These are phyloP conservation scores for Leuciscus idus DNA, from an alignment of 2,113 vertebrate genomes.

Conservation along the genomic window DNA sequence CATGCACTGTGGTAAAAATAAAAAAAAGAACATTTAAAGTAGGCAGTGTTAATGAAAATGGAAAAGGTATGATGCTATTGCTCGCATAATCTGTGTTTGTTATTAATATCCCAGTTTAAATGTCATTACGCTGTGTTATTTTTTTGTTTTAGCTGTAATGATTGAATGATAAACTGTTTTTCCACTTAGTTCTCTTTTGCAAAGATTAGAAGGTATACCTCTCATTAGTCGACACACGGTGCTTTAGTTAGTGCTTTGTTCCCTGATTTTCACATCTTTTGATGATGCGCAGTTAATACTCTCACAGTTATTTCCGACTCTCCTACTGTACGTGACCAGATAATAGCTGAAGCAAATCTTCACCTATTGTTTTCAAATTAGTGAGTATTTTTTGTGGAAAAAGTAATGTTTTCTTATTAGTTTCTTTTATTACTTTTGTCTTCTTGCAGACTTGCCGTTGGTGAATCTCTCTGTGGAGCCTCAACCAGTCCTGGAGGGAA, in stretches of 20 bases:
- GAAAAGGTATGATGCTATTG: neutral
- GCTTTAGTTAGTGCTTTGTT: slow-evolving; percentile 60
- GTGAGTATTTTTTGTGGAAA: neutral
- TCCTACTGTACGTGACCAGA: neutral
- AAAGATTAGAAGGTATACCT: slow-evolving; percentile 62
- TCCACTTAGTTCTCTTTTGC: slow-evolving; percentile 61
- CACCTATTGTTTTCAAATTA: neutral
- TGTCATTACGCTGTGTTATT: slow-evolving; percentile 58
- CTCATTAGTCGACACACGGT: slow-evolving; percentile 61
- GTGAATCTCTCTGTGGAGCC: slow-evolving; percentile 96
- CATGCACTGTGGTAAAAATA: neutral
- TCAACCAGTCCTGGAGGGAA: slow-evolving; percentile 92
- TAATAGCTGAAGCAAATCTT: neutral
- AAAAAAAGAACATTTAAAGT: neutral
- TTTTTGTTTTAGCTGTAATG: slow-evolving; percentile 64
- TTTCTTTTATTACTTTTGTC: slow-evolving; percentile 43
- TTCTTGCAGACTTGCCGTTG: slow-evolving; percentile 86
- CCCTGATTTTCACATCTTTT: slow-evolving; percentile 37
- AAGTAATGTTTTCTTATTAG: neutral
- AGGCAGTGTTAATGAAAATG: neutral
- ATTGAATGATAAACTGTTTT: slow-evolving; percentile 47
- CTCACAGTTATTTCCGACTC: neutral
- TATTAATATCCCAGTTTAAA: slow-evolving; percentile 63
- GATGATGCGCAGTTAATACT: neutral
- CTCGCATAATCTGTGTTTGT: slow-evolving; percentile 66